Evolutionary conservation across 1,140 invertebrate genomes (phyloP), one percentile per base, ranked within the genome.

Genomic region (Phortica variegata): DNA sequence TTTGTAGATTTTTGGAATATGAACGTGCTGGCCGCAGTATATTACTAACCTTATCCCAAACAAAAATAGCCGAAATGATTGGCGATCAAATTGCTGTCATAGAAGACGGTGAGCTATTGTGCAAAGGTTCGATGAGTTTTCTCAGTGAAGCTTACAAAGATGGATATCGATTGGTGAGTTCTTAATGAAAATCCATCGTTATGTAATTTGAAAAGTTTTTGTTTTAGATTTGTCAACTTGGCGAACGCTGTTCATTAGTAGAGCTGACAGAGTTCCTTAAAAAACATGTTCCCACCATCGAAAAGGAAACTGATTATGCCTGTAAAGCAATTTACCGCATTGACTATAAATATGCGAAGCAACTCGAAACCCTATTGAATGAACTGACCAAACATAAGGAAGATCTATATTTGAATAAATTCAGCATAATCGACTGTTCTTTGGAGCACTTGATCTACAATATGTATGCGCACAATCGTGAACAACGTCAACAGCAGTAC

Each of bases 141-240:
- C n/a, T 66, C 2, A 17, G 55, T 1, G 23, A 15, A 3, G 7
- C 12, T 0, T 41, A 43, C 7, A 54, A 43, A 16, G 34, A 52
- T 15, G 21, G 20, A 6, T 66, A 47, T 39, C 52, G 62, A 5
- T 29, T 65, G 61, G 61, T 65, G 40, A 59, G 48, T 54, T 8
- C 6, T 7, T 5, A 33, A 33, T n/a, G n/a, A n/a, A n/a, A n/a
- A n/a, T n/a, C n/a, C n/a, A n/a, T n/a, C n/a, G n/a, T n/a, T n/a
- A n/a, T n/a, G n/a, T n/a, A n/a, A n/a, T n/a, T n/a, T n/a, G n/a
- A n/a, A n/a, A n/a, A n/a, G n/a, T n/a, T 42, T 8, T 16, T n/a
- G 2, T 23, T 23, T 18, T 23, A 63, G 60, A 33, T 43, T n/a
- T 47, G 55, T 3, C 44, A 36, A 15, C 17, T 43, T 0, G 50